A percentile compares a stretch with the other conserved stretches of the same genome.
phyloP scores from a whole-genome alignment of 2,797 vertebrate genomes.

The Enteromius mattozi region DNA sequence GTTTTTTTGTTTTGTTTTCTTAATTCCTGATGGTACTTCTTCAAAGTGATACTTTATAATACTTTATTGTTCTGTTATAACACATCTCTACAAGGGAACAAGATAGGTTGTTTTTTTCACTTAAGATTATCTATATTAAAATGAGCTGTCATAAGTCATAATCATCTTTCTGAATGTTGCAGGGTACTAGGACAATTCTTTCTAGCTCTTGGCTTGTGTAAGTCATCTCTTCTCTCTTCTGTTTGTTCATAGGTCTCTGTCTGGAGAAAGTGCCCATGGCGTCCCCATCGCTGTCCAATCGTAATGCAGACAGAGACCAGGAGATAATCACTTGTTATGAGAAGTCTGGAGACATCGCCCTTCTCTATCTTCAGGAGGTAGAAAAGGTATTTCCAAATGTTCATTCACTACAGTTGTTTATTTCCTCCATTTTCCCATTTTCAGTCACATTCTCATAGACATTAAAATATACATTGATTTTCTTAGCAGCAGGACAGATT shows the following conservation, averaged over 20 bases:
- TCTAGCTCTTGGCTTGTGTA: slow-evolving; percentile 14
- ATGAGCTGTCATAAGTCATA: slow-evolving; percentile 5
- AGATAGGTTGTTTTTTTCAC: not conserved
- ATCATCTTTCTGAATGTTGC: not conserved
- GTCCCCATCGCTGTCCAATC: slow-evolving; percentile 84
- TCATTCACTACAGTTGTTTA: not conserved
- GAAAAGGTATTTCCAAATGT: slow-evolving; percentile 85
- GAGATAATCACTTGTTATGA: slow-evolving; percentile 97
- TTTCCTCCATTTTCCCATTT: not conserved
- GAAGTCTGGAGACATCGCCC: slow-evolving; percentile 96
- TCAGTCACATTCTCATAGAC: not conserved
- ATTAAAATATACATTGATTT: not conserved
- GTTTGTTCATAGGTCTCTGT: slow-evolving; percentile 82
- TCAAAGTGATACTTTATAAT: not conserved
- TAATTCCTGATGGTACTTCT: not conserved
- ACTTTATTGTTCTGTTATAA: not conserved
- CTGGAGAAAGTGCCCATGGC: slow-evolving; percentile 84
- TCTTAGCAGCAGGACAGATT: slow-evolving; percentile 8
- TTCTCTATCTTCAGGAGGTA: slow-evolving; percentile 96
- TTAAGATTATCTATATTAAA: not conserved
- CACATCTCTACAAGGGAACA: not conserved
- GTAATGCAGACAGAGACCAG: slow-evolving; percentile 84
- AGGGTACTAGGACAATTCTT: not conserved
- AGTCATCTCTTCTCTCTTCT: slow-evolving; percentile 57
- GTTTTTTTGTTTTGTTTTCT: too few relatives aligned